Evolutionary conservation across 2,888 invertebrate species (phyloP).

Genomic region (Ecdyonurus torrentis): DNA sequence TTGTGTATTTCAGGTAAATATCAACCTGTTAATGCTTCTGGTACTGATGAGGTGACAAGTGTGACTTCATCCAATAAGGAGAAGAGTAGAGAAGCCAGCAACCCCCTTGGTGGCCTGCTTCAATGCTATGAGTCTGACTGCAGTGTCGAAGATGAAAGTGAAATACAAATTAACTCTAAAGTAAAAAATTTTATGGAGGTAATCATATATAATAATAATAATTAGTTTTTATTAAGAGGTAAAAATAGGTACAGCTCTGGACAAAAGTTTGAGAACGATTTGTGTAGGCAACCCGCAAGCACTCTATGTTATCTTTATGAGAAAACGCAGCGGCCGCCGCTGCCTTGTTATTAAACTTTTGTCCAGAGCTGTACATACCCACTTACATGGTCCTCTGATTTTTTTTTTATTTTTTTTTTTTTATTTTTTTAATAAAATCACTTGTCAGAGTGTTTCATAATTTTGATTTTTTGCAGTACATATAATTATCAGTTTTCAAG

Average conservation of each 20-base stretch:
- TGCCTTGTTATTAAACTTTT: no score
- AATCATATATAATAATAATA: neutral
- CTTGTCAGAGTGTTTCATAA: no score
- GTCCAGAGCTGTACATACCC: no score
- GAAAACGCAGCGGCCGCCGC: no score
- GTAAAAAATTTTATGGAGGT: constrained; percentile 17
- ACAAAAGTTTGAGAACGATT: no score
- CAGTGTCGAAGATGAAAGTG: constrained; percentile 13
- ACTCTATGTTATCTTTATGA: no score
- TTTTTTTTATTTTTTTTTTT: no score
- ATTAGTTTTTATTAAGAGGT: neutral
- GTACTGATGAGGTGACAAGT: constrained; percentile 10
- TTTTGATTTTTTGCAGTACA: no score
- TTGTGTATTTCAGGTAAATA: constrained; percentile 17
- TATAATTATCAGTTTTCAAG: no score
- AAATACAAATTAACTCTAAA: constrained; percentile 14
- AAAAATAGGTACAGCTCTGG: neutral
- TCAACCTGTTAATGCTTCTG: constrained; percentile 17
- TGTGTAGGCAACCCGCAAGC: no score
- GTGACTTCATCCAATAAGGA: neutral
- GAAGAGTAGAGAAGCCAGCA: constrained; percentile 9
- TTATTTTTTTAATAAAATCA: no score
- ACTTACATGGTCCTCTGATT: no score
- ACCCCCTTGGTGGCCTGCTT: constrained; percentile 15
- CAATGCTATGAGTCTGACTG: constrained; percentile 16